phyloP scores from a whole-genome alignment of 2,113 vertebrate genomes.

The Tursiops truncatus region DNA sequence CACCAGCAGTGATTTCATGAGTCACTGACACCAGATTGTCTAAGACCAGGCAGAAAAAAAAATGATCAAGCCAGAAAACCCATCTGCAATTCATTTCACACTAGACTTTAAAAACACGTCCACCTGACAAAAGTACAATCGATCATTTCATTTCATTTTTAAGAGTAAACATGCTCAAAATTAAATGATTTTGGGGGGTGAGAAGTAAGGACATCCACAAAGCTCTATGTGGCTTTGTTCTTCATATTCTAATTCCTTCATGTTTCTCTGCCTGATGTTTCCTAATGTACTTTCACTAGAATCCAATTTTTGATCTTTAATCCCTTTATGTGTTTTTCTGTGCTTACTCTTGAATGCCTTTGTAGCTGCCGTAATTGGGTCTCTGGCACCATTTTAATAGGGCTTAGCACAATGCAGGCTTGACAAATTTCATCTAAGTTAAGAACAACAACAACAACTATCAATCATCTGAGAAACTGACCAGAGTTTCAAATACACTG shows the following conservation, averaged over 20 bases:
- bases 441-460: neutral
- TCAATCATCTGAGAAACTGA: slow-evolving; percentile 55
- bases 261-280: slow-evolving; percentile 79
- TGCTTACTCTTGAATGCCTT: slow-evolving; percentile 84
- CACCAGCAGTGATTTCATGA: neutral
- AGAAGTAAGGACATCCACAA: slow-evolving; percentile 38
- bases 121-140: slow-evolving; percentile 53
- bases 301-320: slow-evolving; percentile 86
- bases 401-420: slow-evolving; percentile 78
- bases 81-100: slow-evolving; percentile 58
- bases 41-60: slow-evolving; percentile 3
- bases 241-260: slow-evolving; percentile 80
- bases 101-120: neutral
- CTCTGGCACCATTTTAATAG: slow-evolving; percentile 85
- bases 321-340: slow-evolving; percentile 84
- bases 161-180: slow-evolving; percentile 71
- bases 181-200: slow-evolving; percentile 66
- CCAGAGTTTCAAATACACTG: slow-evolving; percentile 45
- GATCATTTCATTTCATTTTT: slow-evolving; percentile 65
- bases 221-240: slow-evolving; percentile 76
- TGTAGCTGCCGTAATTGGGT: slow-evolving; percentile 85
- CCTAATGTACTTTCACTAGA: slow-evolving; percentile 81
- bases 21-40: slow-evolving; percentile 16
- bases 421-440: slow-evolving; percentile 81
- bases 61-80: slow-evolving; percentile 18